A percentile compares a stretch with the other conserved stretches of the same genome.
Conservation (phyloP, 2,888 invertebrate genomes). For the Caenorhabditis sp. region DNA sequence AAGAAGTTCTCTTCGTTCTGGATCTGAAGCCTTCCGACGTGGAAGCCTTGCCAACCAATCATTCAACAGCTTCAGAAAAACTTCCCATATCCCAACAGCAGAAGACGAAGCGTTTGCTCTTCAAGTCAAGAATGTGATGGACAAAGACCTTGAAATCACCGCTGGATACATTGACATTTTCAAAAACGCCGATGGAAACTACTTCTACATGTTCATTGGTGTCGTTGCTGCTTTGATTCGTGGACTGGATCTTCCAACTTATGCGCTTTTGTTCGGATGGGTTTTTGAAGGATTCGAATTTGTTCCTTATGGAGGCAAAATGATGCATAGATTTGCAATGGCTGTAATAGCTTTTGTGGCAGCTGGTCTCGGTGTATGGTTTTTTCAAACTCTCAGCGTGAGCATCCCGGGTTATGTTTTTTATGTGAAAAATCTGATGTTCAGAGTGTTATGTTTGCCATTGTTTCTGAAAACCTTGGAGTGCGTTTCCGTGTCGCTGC, state of each 20-base stretch:
- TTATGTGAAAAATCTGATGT: too few species aligned
- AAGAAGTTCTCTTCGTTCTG: slow-evolving; percentile 63
- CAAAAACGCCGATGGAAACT: slow-evolving; percentile 61
- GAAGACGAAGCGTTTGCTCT: slow-evolving; percentile 62
- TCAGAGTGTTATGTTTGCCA: slow-evolving; percentile 63
- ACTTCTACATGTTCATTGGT: slow-evolving; percentile 65
- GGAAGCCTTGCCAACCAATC: slow-evolving; percentile 64
- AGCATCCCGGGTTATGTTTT: too few species aligned
- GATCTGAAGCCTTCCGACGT: slow-evolving; percentile 67
- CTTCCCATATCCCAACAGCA: slow-evolving; percentile 31
- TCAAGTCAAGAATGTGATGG: slow-evolving; percentile 57
- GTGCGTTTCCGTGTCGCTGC: slow-evolving; percentile 70
- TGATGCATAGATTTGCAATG: slow-evolving; percentile 62
- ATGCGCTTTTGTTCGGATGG: slow-evolving; percentile 83
- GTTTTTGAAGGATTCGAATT: slow-evolving; percentile 60
- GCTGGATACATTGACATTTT: slow-evolving; percentile 64
- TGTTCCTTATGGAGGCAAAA: slow-evolving; percentile 36
- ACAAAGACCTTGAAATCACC: slow-evolving; percentile 51
- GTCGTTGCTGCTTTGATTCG: slow-evolving; percentile 78
- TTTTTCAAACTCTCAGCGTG: slow-evolving; percentile 66
- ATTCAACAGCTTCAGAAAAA: slow-evolving; percentile 30
- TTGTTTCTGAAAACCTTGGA: slow-evolving; percentile 75
- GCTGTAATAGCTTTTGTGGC: slow-evolving; percentile 56
- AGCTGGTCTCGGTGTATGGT: slow-evolving; percentile 66
- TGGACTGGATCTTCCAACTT: slow-evolving; percentile 84